Conservation (phyloP, 2,113 vertebrate genomes). For the Enhydra lutris region DNA sequence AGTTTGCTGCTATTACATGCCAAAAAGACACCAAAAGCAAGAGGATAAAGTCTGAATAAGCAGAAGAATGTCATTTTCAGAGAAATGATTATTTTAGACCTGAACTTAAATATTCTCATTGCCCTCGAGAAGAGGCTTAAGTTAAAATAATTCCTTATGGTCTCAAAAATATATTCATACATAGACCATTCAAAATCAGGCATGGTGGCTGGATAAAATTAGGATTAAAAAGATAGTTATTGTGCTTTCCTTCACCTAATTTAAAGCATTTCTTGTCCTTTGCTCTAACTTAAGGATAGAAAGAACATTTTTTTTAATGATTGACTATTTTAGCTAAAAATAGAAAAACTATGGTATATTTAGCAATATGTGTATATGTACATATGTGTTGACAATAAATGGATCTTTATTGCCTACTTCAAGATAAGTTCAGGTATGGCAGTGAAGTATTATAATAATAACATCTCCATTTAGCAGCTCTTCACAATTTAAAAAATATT, state of each 20-base stretch:
- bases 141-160: constrained; percentile 18
- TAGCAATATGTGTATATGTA: background rate
- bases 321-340: background rate
- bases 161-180: background rate
- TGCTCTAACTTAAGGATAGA: background rate
- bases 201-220: background rate
- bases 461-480: background rate
- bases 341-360: background rate
- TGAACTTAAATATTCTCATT: background rate
- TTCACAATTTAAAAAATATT: background rate
- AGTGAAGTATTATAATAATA: background rate
- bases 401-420: background rate
- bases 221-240: background rate
- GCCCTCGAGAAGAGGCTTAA: background rate
- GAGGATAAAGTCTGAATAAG: background rate
- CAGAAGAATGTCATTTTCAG: background rate
- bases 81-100: constrained; percentile 34
- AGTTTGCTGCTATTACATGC: background rate
- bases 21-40: constrained; percentile 22
- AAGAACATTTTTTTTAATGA: background rate
- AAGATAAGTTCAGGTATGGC: background rate
- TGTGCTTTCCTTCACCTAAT: background rate
- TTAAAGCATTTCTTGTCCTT: background rate
- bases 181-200: background rate
- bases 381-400: background rate